Percentiles rank a stretch among this genome's conserved stretches.
phyloP scores from a whole-genome alignment of 2,113 vertebrate species.

The Mirounga angustirostris region DNA sequence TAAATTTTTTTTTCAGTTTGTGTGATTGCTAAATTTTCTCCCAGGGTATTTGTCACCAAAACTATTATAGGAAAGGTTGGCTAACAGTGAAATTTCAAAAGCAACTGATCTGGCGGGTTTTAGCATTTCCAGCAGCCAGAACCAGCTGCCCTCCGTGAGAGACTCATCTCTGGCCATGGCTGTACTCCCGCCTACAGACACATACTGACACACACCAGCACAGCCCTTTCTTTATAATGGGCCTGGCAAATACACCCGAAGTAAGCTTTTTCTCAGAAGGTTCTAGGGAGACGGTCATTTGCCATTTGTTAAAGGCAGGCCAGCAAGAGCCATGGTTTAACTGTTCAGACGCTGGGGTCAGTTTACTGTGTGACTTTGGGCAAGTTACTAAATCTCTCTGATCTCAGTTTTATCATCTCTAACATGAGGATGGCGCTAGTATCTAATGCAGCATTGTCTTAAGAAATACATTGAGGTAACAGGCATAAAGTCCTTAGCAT shows the following conservation, averaged over 20 bases:
- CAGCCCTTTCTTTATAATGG: neutral
- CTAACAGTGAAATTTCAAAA: neutral
- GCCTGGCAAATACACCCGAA: neutral
- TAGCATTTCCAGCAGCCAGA: neutral
- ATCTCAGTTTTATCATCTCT: neutral
- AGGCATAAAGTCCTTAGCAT: neutral
- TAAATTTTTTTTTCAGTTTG: neutral
- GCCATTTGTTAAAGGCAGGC: neutral
- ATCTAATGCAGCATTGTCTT: neutral
- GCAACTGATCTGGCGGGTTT: neutral
- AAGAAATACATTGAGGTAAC: constrained; percentile 1
- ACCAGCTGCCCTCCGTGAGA: neutral
- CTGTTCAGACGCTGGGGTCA: neutral
- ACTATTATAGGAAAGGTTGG: neutral
- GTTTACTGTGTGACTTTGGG: neutral
- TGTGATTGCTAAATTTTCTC: constrained; percentile 36
- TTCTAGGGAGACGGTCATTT: constrained; percentile 15
- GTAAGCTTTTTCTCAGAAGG: neutral
- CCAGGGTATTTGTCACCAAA: constrained; percentile 20
- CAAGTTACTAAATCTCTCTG: neutral
- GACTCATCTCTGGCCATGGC: neutral
- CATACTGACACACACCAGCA: neutral
- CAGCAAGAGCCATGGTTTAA: neutral
- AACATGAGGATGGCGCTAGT: neutral
- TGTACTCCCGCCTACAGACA: neutral